Evolutionary conservation across 2,113 vertebrate genomes (phyloP).

Genomic region (Actenoides lindsayi): DNA sequence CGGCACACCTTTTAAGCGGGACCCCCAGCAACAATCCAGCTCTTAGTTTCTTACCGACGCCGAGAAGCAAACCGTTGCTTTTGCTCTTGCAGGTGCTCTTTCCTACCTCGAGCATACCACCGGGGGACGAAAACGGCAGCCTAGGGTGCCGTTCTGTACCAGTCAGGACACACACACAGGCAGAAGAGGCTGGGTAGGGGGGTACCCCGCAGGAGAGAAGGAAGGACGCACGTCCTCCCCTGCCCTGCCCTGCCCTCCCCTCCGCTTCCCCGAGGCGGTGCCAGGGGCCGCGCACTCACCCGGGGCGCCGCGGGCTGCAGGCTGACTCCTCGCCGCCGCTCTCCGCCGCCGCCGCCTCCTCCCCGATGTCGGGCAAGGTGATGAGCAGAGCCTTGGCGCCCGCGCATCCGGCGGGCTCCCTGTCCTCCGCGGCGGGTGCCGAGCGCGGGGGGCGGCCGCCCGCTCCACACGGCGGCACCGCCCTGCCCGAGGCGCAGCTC

Average conservation of each 20-base stretch:
- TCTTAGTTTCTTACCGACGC: neutral
- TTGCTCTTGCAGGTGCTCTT: fast-evolving
- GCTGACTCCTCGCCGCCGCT: neutral
- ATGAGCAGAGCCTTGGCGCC: neutral
- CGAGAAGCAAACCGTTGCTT: neutral
- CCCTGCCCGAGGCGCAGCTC: neutral
- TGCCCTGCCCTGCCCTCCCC: too few species aligned
- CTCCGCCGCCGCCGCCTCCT: conserved; percentile 56
- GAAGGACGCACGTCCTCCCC: neutral
- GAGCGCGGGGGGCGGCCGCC: neutral
- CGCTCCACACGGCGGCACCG: neutral
- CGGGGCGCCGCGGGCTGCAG: neutral
- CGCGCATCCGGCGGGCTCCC: neutral
- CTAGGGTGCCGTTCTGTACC: neutral
- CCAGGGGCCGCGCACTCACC: conserved; percentile 30
- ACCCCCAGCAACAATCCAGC: neutral
- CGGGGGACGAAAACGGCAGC: neutral
- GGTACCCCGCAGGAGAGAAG: neutral
- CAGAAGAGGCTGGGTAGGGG: too few species aligned
- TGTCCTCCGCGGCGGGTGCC: neutral
- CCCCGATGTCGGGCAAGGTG: conserved; percentile 70
- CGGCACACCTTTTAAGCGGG: neutral
- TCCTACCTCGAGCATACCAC: fast-evolving
- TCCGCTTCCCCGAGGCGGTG: fast-evolving
- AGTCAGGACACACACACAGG: neutral